Evolutionary conservation across 2,797 vertebrate species (phyloP).

Genomic region (Tolypeutes matacus): DNA sequence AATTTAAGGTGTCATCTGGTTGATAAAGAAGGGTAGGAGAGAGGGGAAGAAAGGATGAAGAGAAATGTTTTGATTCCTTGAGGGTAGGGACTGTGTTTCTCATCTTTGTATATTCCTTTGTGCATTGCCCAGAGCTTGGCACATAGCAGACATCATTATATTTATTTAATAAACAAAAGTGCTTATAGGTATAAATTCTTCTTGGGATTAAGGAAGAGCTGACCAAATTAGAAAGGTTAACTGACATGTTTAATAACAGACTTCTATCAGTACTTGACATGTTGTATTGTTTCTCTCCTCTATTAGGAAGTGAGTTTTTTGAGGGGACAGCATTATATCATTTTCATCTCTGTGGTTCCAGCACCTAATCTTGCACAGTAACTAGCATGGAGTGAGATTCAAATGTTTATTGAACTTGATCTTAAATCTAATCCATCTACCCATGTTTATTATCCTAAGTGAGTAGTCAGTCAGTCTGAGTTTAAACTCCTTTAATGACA

Average conservation of each 20-base stretch:
- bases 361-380: slow-evolving; percentile 10
- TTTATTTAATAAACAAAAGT: slow-evolving; percentile 36
- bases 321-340: neutral
- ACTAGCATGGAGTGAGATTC: neutral
- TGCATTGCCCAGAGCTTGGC: neutral
- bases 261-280: neutral
- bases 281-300: neutral
- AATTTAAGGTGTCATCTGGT: slow-evolving; percentile 40
- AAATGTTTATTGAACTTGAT: slow-evolving; percentile 63
- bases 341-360: slow-evolving; percentile 51
- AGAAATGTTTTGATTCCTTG: slow-evolving; percentile 37
- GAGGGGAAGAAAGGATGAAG: slow-evolving; percentile 47
- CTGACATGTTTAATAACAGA: neutral
- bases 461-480: neutral
- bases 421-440: slow-evolving; percentile 26
- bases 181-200: neutral
- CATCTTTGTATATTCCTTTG: slow-evolving; percentile 12
- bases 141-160: neutral
- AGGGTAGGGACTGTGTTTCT: neutral
- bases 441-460: neutral
- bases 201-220: slow-evolving; percentile 8
- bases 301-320: neutral
- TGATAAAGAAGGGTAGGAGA: neutral
- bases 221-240: neutral
- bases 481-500: slow-evolving; percentile 37